Base-by-base conservation (phyloP, 2,888 invertebrate species). In the Himalopsyche kuldschensis region DNA sequence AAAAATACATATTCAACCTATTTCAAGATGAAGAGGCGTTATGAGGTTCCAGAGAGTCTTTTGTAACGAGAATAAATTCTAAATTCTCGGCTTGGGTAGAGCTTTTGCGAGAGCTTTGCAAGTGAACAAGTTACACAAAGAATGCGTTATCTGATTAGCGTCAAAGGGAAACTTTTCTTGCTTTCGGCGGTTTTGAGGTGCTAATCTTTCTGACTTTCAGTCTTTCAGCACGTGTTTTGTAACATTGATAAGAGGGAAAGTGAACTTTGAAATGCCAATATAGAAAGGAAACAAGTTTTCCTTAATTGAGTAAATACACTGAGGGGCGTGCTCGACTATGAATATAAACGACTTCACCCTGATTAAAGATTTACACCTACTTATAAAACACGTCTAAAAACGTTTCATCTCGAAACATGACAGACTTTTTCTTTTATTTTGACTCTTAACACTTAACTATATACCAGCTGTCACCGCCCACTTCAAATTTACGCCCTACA, bases 241-340 rank as follows among this genome's bases (percentile, higher is more conserved):
- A 75, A 69, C 79, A 75, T 79, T 75, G 32, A 75, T 32, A 32
- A 24, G 46, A 55, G 31, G 55, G 78, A 30, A 78, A 79, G 35
- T 32, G 63, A 81, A 84, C 81, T 81, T 81, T 75, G 27, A 78
- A 85, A 82, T 79, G 80, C 69, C 63, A 84, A 84, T 84, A 80
- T 80, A 63, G 46, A 63, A 80, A 48, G 75, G 32, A 78, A 84
- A 82, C 80, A 81, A 69, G 82, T 84, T 76, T 84, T 79, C 80
- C 69, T 82, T 84, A 84, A 82, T 79, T 77, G 80, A 31, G 83
- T 80, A 80, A 83, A 80, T 77, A 79, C 46, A 69, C 41, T 20
- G 41, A 55, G 24, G 69, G 30, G 69, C 30, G 24, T 24, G 69
- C 69, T n/a, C 5, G 69, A 15, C 69, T 69, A 27, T 0, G 69